Evolutionary conservation across 2,797 vertebrate genomes (phyloP).

Genomic region (Cirrhinus molitorella): DNA sequence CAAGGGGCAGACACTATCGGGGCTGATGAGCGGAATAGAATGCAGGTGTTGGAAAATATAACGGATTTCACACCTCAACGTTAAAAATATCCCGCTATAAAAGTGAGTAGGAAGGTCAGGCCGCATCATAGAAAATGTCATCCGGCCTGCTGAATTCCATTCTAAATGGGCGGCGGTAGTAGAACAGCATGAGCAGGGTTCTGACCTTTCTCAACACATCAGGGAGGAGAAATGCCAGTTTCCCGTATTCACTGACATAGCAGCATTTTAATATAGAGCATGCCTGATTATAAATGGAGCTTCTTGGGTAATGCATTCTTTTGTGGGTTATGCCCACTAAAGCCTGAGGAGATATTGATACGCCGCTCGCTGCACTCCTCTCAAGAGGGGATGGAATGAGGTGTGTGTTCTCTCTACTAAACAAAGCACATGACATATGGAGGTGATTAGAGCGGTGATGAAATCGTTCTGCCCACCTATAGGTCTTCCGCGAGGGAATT

Average conservation of each 20-base stretch:
- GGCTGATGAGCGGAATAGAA: slow-evolving; percentile 51
- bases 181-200: slow-evolving; percentile 54
- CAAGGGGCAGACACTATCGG: slow-evolving; percentile 6
- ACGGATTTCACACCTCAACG: slow-evolving; percentile 47
- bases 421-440: slow-evolving; percentile 46
- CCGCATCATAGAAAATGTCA: slow-evolving; percentile 77
- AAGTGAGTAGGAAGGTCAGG: slow-evolving; percentile 74
- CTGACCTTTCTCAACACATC: slow-evolving; percentile 79
- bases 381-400: slow-evolving; percentile 12
- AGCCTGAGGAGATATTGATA: slow-evolving; percentile 40
- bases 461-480: slow-evolving; percentile 16
- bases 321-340: slow-evolving; percentile 40
- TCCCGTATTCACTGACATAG: slow-evolving; percentile 75
- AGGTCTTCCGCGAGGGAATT: neutral
- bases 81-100: slow-evolving; percentile 70
- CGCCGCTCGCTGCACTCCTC: neutral
- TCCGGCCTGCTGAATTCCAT: slow-evolving; percentile 72
- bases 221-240: slow-evolving; percentile 78
- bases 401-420: slow-evolving; percentile 18
- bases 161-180: slow-evolving; percentile 65
- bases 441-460: slow-evolving; percentile 33
- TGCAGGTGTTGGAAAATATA: slow-evolving; percentile 62
- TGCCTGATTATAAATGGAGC: slow-evolving; percentile 55
- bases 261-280: slow-evolving; percentile 71
- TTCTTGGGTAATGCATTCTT: slow-evolving; percentile 30